Conservation (phyloP, 2,113 vertebrate genomes). For the Gasterosteus aculeatus region DNA sequence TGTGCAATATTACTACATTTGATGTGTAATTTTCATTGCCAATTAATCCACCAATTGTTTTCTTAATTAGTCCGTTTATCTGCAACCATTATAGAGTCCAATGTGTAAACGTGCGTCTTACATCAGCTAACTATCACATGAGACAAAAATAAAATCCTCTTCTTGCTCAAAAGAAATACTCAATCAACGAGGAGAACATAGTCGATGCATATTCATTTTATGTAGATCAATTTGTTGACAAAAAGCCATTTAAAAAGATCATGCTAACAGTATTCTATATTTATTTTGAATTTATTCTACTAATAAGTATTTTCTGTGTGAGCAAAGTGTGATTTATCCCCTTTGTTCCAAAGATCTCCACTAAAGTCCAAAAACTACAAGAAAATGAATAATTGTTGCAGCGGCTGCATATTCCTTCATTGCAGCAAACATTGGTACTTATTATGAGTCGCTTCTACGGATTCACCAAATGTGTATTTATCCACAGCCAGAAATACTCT, state of each 20-base stretch:
- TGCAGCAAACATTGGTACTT: not conserved
- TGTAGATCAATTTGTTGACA: not conserved
- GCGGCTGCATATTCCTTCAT: not conserved
- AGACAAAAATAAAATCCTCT: not conserved
- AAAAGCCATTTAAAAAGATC: not conserved
- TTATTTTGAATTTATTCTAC: not conserved
- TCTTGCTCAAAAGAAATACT: not conserved
- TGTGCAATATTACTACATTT: not conserved
- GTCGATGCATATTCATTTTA: not conserved
- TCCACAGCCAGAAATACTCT: not conserved
- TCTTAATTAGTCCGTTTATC: not conserved
- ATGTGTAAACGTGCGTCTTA: not conserved
- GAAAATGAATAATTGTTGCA: not conserved
- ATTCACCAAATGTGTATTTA: not conserved
- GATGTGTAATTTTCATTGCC: not conserved
- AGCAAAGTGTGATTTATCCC: not conserved
- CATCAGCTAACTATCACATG: not conserved
- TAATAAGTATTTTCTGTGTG: not conserved
- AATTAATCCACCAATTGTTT: not conserved
- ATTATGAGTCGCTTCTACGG: not conserved
- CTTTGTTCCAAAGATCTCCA: not conserved
- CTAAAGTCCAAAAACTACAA: not conserved
- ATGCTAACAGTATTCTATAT: not conserved
- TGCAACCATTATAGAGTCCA: not conserved
- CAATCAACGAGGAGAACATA: not conserved